Evolutionary conservation across 2,797 vertebrate genomes (phyloP).

Genomic region (Otus scops): DNA sequence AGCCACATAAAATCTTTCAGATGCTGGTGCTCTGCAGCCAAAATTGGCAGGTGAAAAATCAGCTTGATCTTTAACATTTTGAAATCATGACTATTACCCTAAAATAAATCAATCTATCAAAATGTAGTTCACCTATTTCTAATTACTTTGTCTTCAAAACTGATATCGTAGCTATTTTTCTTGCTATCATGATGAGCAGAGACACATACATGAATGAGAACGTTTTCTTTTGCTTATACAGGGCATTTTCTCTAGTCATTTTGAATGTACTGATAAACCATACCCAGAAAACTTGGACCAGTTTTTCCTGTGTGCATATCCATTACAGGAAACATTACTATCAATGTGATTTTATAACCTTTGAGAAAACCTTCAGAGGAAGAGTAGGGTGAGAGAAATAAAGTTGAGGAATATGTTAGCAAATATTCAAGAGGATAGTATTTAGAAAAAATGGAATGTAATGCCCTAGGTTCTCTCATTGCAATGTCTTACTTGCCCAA

Average conservation of each 20-base stretch:
- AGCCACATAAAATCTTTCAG: background rate
- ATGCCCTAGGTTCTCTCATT: accelerated
- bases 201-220: accelerated
- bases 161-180: background rate
- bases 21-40: background rate
- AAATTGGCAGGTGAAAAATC: background rate
- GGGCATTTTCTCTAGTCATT: background rate
- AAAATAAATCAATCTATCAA: background rate
- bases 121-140: background rate
- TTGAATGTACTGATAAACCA: background rate
- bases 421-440: background rate
- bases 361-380: background rate
- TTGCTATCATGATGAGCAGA: background rate
- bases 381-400: background rate
- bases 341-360: background rate
- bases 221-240: background rate
- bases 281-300: background rate
- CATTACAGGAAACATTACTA: background rate
- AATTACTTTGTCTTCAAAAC: background rate
- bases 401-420: background rate
- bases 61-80: background rate
- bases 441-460: background rate
- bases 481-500: background rate
- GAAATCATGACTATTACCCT: background rate
- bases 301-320: background rate